Evolutionary conservation across 1,140 invertebrate species (phyloP), one percentile per base, ranked within the genome.

Genomic region (Bombus superbus): DNA sequence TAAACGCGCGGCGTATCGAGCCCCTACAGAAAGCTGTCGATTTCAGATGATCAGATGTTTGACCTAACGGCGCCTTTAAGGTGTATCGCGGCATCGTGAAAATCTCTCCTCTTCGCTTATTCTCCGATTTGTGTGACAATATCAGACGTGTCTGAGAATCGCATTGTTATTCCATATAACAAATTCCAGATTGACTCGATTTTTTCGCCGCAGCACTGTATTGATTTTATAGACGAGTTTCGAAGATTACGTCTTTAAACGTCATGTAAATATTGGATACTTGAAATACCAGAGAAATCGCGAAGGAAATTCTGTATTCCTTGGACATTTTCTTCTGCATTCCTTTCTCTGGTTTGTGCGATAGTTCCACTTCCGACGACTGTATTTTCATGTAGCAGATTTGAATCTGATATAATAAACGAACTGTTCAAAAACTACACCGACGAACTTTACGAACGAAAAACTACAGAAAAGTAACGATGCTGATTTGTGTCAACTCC

Each of bases 41-140:
- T 85, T 85, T 74, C 71, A 74, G 13, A 35, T 40, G 42, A 22
- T 53, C 40, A 62, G 47, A 32, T 79, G 66, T 38, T 72, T 71
- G 62, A 79, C 25, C 66, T 15, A 59, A 59, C n/a, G 40, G 3
- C 42, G 32, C 32, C 38, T 38, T 75, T 62, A 53, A 53, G 5
- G 18, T 18, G 18, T 0, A 53, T n/a, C 44, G 22, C 47, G 40
- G 42, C 32, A 3, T 35, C 42, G 35, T 11, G 32, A 25, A 69
- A 69, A 13, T n/a, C 35, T 11, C 18, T 59, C 3, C 11, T 47
- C 11, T 13, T 11, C 8, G 11, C 10, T 47, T 32, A 32, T 32
- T 32, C 32, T 32, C 32, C 32, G 32, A 53, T 53, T 53, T 53
- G 5, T 53, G 0, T 53, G 18, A 53, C 18, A 53, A 18, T 8